Conservation (phyloP, 2,888 invertebrate species). For the Patella depressa region DNA sequence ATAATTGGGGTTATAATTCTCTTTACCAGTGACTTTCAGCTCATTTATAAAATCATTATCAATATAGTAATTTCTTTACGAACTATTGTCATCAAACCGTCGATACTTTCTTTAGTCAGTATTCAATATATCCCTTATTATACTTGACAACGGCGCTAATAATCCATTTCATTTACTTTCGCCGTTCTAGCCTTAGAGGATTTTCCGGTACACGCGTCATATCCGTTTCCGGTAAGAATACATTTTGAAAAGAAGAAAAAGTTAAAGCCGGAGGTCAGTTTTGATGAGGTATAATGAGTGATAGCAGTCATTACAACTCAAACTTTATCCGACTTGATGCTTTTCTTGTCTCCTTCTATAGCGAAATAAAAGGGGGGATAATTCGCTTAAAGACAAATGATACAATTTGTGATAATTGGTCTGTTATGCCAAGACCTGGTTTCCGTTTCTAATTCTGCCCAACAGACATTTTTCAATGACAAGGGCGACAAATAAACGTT, state of each 20-base stretch:
- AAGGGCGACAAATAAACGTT: conserved; percentile 8
- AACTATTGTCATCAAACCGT: no score
- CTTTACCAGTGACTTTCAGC: no score
- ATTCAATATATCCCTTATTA: no score
- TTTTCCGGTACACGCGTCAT: background rate
- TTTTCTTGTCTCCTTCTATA: conserved; percentile 5
- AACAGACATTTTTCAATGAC: background rate
- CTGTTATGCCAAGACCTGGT: conserved; percentile 1
- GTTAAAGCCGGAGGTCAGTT: background rate
- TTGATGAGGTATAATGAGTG: conserved; percentile 2
- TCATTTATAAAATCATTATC: no score
- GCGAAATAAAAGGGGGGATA: background rate
- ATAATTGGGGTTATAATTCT: no score
- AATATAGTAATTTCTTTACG: no score
- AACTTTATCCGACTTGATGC: background rate
- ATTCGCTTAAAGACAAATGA: conserved; percentile 12
- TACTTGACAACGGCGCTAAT: no score
- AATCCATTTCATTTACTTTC: background rate
- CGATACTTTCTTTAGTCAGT: no score
- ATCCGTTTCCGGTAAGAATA: background rate
- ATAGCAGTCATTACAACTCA: background rate
- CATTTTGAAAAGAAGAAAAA: conserved; percentile 3
- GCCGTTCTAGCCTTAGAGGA: background rate
- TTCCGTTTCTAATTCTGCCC: background rate
- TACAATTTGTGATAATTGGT: conserved; percentile 4